These are phyloP conservation scores for Poecile atricapillus DNA, from an alignment of 2,113 vertebrate species.

Conservation along the genomic window DNA sequence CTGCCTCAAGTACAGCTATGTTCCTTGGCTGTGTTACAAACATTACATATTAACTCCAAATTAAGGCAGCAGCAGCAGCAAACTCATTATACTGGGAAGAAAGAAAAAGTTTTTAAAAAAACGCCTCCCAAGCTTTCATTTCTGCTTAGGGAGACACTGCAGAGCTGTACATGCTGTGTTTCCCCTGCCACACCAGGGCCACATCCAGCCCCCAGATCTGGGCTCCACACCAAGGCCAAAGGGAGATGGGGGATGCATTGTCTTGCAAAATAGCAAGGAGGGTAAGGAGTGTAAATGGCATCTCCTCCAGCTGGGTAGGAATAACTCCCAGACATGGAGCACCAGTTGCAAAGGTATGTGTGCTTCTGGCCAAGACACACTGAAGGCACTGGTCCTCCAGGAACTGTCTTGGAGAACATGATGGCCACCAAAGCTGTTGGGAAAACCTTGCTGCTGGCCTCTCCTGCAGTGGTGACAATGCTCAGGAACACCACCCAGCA, in stretches of 20 bases:
- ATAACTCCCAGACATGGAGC: background rate
- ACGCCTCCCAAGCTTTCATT: background rate
- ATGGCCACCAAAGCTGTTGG: background rate
- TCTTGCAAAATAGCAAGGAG: background rate
- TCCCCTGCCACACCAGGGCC: background rate
- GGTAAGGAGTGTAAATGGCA: background rate
- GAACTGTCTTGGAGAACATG: background rate
- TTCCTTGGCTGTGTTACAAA: slow-evolving; percentile 46
- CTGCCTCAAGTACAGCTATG: slow-evolving; percentile 6
- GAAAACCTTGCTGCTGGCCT: background rate
- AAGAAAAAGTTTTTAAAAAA: background rate
- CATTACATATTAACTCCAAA: slow-evolving; percentile 64
- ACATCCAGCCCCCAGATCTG: background rate
- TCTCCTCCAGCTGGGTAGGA: background rate
- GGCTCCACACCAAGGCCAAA: background rate
- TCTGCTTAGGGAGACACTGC: slow-evolving; percentile 22
- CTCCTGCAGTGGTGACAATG: rapidly evolving
- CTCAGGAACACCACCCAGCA: background rate
- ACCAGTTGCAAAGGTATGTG: background rate
- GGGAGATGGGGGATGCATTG: background rate
- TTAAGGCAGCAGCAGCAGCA: slow-evolving; percentile 56
- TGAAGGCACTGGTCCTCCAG: background rate
- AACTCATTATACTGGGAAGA: slow-evolving; percentile 23
- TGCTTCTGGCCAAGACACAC: background rate
- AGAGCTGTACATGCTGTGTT: background rate